Base-by-base conservation (phyloP, 2,113 vertebrate genomes). In the Phylloscopus trochilus region DNA sequence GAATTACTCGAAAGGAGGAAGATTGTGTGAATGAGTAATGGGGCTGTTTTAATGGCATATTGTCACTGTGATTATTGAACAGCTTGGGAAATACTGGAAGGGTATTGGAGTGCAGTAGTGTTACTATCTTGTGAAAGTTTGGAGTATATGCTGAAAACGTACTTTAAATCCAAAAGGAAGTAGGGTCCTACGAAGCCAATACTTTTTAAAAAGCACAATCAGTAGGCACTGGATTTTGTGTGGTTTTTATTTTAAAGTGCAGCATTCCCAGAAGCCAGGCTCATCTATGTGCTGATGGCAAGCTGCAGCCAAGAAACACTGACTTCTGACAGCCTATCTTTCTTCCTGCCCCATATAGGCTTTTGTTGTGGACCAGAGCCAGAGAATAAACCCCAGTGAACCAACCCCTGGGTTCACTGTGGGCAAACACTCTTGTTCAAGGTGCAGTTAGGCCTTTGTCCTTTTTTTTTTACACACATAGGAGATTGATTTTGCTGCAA, bases 1-100 rank as follows among this genome's bases (percentile, higher is more conserved):
- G 79, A 55, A 87, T 96, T 83, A 26, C 92, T 98, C 97, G 35
- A 89, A 52, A 69, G 58, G n/a, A 73, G 39, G 62, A 64, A 41
- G 41, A 49, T 7, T 3, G 5, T 55, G 43, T 43, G 37, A 47
- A 5, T 53, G 58, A 86, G 13, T 28, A 27, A n/a, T 10, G 4
- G 15, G 26, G n/a, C 41, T 88, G 9, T 51, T 83, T 62, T 22
- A 66, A 23, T 52, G 28, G 31, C 22, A 39, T 10, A 20, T 64
- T 43, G 46, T 76, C 13, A 9, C 52, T 56, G 58, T 12, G 15
- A 31, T 63, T 68, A 43, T 59, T 46, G 13, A 81, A 14, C 70
- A 88, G 68, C 12, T 60, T 31, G 24, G 31, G 35, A 77, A 73
- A 26, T 51, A 17, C 2, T 80, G 20, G 39, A 20, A 77, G 66